Evolutionary conservation across 1,140 invertebrate genomes (phyloP), one percentile per base, ranked within the genome.

Genomic region (Bradysia coprophila): DNA sequence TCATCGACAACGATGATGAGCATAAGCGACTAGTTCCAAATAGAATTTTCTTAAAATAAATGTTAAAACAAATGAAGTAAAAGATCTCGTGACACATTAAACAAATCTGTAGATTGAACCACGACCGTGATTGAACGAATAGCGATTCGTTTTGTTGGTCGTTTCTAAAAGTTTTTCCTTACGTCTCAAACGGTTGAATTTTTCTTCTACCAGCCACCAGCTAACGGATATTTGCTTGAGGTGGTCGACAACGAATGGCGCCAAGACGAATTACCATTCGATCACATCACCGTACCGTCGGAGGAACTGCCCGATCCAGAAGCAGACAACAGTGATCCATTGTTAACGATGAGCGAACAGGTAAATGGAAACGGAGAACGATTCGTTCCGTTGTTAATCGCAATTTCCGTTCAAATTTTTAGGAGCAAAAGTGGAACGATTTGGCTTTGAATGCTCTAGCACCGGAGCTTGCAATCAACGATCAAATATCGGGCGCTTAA

Each of bases 221-320:
- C 71, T 42, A 78, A 89, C 51, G 85, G 86, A 47, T 73, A 79
- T 45, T 66, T 93, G 40, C 72, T 90, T 48, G 87, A 91, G 57
- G 66, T 94, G 44, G 81, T 94, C 40, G 89, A 94, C 61, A 78
- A 87, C 48, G 73, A 74, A 49, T 95, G 92, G 92, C 69, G 82
- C 44, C 74, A 76, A 48, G 89, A 94, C 54, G 71, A 78, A 48
- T 62, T 96, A 23, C 90, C 90, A 13, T 71, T 81, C 50, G 89
- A 95, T 56, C 88, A 94, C 52, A 90, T 96, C 50, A 66, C 73
- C 43, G 90, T 95, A 10, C 90, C 91, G 9, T 52, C 78, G 34
- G 72, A 78, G 48, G 89, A 95, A 65, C 63, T 95, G 22, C 85
- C 90, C 5, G 90, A 94, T 67, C 85, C 86, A 2, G 91, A 96